Base-by-base conservation (phyloP, 2,113 vertebrate genomes). In the Melospiza melodia region DNA sequence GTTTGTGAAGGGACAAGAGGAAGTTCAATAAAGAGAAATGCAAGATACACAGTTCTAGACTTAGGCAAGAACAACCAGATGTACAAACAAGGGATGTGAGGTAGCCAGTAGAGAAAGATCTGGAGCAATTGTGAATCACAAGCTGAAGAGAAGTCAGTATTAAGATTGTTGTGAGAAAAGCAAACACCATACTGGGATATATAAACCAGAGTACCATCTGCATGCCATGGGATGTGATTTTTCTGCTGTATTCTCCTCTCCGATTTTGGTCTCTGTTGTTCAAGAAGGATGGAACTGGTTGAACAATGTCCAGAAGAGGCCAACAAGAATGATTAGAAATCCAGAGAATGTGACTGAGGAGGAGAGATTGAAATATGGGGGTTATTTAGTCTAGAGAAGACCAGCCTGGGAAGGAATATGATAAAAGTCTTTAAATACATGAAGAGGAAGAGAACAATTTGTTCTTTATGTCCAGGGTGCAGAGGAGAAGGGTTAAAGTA, bases 331-430 rank as follows among this genome's bases (percentile, higher is more conserved):
- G 61, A 93, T 90, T 59, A 90, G 80, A 93, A 93, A 52, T 89
- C 24, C 37, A 75, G 65, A 86, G 79, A 92, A 93, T 3, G 33
- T 61, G 61, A 87, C 48, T 87, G 49, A 97, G 27, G 65, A 95
- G 73, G 94, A 94, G 86, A 89, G 68, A 94, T 89, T 81, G 83
- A 94, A 92, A 74, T 62, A 86, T 14, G 49, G 63, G 21, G 0
- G 7, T 63, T 95, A 90, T 97, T 97, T 95, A 92, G 95, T 95
- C 95, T 94, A 61, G 31, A 87, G 72, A 93, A 81, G 41, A 84
- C 87, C 80, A 90, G 30, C 44, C 76, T 74, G 89, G 61, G 76
- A 75, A 87, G 27, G n/a, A 35, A 27, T 87, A 67, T 49, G 93
- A 81, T 87, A 93, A 57, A 39, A 37, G 73, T 44, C 52, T 91